Conservation (phyloP, 2,797 vertebrate species). For the Melanotaenia maccullochi region DNA sequence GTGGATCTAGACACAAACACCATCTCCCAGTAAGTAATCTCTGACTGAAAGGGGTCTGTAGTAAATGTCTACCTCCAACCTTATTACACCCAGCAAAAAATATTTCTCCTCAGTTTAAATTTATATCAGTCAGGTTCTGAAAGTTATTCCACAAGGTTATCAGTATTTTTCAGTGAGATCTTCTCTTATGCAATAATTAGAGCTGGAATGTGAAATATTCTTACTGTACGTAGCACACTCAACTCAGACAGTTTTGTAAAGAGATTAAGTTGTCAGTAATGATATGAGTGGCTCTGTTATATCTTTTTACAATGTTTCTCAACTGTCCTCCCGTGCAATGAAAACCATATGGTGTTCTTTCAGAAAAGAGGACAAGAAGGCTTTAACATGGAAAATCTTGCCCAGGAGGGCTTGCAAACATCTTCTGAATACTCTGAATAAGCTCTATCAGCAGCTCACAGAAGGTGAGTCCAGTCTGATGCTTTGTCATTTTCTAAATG, state of each 20-base stretch:
- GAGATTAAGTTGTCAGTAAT: conserved; percentile 58
- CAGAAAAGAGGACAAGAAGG: conserved; percentile 96
- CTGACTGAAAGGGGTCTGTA: conserved; percentile 20
- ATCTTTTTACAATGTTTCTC: conserved; percentile 43
- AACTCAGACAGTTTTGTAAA: conserved; percentile 41
- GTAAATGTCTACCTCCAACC: conserved; percentile 29
- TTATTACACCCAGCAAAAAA: conserved; percentile 1
- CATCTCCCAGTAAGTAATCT: conserved; percentile 94
- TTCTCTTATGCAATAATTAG: conserved; percentile 48
- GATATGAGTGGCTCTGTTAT: conserved; percentile 48
- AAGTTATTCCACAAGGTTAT: conserved; percentile 38
- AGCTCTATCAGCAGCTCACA: conserved; percentile 91
- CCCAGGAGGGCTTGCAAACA: conserved; percentile 98
- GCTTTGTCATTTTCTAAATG: conserved; percentile 43
- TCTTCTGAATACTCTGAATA: conserved; percentile 92
- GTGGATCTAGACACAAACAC: conserved; percentile 99
- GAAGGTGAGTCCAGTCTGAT: conserved; percentile 87
- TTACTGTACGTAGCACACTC: conserved; percentile 15
- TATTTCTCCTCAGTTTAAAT: neutral
- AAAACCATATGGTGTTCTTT: conserved; percentile 69
- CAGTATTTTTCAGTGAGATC: conserved; percentile 21
- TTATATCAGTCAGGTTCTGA: conserved; percentile 14
- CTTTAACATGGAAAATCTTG: conserved; percentile 94
- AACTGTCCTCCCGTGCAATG: conserved; percentile 62
- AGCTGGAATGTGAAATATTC: conserved; percentile 64